Evolutionary conservation across 2,888 invertebrate genomes (phyloP).

Genomic region (Diabrotica balteata): DNA sequence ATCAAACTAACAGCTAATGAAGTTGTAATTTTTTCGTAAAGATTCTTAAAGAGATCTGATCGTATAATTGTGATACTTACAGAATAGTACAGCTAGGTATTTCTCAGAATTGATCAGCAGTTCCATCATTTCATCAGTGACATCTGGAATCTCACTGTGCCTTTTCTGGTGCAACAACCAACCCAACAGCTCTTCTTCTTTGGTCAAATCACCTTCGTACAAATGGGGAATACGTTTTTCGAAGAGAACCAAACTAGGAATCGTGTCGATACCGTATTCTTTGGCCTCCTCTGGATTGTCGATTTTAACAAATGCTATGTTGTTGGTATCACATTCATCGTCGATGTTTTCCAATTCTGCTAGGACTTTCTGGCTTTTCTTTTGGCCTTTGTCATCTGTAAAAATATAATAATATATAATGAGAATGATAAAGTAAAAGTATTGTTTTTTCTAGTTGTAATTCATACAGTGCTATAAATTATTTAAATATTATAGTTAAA

Average conservation of each 20-base stretch:
- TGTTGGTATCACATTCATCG: conserved; percentile 91
- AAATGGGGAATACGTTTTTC: conserved; percentile 69
- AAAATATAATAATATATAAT: conserved; percentile 37
- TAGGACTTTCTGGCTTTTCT: conserved; percentile 86
- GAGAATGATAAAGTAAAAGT: conserved; percentile 1
- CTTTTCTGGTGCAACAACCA: conserved; percentile 92
- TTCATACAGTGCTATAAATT: background rate
- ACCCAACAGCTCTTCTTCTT: conserved; percentile 87
- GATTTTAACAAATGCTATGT: conserved; percentile 91
- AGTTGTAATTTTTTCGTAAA: too few relatives aligned
- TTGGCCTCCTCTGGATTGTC: conserved; percentile 87
- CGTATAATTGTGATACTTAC: conserved; percentile 66
- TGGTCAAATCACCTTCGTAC: conserved; percentile 77
- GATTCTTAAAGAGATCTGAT: too few relatives aligned
- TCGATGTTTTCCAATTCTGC: conserved; percentile 90
- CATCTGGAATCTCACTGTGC: conserved; percentile 89
- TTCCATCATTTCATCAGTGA: conserved; percentile 94
- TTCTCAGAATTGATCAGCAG: conserved; percentile 81
- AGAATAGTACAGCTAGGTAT: conserved; percentile 88
- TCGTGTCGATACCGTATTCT: conserved; percentile 84
- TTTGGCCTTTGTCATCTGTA: conserved; percentile 89
- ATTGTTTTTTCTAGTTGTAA: too few relatives aligned
- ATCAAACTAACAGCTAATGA: too few relatives aligned
- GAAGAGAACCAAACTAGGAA: conserved; percentile 83
- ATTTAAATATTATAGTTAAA: background rate